phyloP scores from a whole-genome alignment of 2,888 invertebrate species.

The Melanophora roralis region DNA sequence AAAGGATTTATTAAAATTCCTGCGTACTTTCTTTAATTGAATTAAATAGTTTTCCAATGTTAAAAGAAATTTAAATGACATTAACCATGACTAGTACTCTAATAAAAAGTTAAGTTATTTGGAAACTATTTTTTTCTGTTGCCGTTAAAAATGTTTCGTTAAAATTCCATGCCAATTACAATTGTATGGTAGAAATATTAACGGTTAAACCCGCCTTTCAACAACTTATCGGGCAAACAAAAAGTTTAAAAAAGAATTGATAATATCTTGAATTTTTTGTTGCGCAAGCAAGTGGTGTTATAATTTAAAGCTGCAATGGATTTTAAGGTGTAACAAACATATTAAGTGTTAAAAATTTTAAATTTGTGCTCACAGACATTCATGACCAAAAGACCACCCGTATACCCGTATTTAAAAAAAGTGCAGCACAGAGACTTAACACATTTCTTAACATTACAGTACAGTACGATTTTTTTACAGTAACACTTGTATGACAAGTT shows the following conservation, averaged over 20 bases:
- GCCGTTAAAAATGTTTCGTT: too few relatives aligned
- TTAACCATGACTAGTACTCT: too few relatives aligned
- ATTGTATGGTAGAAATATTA: not conserved
- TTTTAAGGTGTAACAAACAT: not conserved
- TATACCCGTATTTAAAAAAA: not conserved
- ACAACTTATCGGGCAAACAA: not conserved
- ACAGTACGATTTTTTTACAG: too few relatives aligned
- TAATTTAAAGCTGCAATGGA: conserved; percentile 3
- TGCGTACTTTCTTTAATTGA: too few relatives aligned
- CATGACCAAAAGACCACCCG: conserved; percentile 25
- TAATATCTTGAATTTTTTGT: not conserved
- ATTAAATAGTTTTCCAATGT: too few relatives aligned
- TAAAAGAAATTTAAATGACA: too few relatives aligned
- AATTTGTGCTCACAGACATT: not conserved
- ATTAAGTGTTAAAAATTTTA: not conserved
- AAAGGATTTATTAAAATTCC: too few relatives aligned
- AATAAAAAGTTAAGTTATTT: too few relatives aligned
- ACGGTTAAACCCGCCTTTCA: not conserved
- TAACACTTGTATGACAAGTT: too few relatives aligned
- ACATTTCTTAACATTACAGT: too few relatives aligned
- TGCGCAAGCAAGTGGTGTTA: conserved; percentile 6
- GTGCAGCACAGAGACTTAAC: conserved; percentile 14
- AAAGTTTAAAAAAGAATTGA: not conserved
- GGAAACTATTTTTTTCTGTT: too few relatives aligned
- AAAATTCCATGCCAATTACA: too few relatives aligned